Conservation (phyloP, 2,797 vertebrate species). For the Rallus crepitans region DNA sequence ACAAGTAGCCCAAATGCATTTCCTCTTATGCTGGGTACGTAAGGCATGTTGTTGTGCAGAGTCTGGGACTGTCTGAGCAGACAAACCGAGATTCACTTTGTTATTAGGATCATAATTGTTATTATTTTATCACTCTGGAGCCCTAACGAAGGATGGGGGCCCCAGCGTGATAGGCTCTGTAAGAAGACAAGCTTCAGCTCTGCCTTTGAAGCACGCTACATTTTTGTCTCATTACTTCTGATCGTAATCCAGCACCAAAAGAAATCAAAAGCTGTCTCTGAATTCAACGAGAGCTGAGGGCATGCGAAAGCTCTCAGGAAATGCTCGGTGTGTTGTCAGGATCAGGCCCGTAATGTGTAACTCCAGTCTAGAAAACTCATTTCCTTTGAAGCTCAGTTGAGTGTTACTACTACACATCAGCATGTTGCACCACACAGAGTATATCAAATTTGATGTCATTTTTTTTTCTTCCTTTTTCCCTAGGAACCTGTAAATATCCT, state of each 20-base stretch:
- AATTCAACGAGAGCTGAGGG: background rate
- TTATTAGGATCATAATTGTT: background rate
- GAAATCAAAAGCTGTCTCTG: slow-evolving; percentile 37
- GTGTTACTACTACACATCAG: slow-evolving; percentile 35
- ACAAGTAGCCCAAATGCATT: background rate
- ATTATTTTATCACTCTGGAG: background rate
- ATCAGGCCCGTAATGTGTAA: slow-evolving; percentile 50
- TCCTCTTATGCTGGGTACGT: background rate
- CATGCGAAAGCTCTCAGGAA: slow-evolving; percentile 2
- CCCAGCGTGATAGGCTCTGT: background rate
- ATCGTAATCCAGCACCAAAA: slow-evolving; percentile 40
- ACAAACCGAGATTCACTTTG: background rate
- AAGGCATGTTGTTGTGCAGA: background rate
- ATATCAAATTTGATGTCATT: slow-evolving; percentile 73
- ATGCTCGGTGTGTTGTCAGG: slow-evolving; percentile 43
- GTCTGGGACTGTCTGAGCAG: background rate
- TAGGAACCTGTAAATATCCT: slow-evolving; percentile 76
- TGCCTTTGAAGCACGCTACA: background rate
- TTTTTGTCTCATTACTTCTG: slow-evolving; percentile 48
- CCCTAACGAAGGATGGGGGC: background rate
- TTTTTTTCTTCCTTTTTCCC: slow-evolving; percentile 67
- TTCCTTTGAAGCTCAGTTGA: slow-evolving; percentile 61
- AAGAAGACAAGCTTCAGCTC: background rate
- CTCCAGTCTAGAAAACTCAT: slow-evolving; percentile 61
- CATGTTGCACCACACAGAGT: slow-evolving; percentile 55